A percentile compares a stretch with the other conserved stretches of the same genome.
Conservation (phyloP, 1,140 invertebrate genomes). For the Papilio dardanus region DNA sequence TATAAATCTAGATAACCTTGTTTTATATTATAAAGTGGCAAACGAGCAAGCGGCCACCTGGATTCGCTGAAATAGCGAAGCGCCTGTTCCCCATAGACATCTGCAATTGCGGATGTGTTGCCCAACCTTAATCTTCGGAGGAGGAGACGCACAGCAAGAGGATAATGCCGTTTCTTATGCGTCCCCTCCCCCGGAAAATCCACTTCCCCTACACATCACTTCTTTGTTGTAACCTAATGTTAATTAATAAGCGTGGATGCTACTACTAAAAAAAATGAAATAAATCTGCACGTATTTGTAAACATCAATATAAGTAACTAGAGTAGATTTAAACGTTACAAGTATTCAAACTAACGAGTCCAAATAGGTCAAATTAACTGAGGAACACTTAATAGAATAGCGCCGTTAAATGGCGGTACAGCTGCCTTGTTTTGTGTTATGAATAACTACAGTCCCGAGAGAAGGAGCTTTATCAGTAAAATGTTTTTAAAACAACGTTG, state of each 20-base stretch:
- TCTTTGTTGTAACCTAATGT: background rate
- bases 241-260: background rate
- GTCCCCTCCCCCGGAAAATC: too few species aligned
- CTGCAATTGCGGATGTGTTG: too few species aligned
- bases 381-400: constrained; percentile 19
- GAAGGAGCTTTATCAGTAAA: too few species aligned
- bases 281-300: background rate
- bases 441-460: background rate
- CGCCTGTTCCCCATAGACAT: too few species aligned
- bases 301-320: background rate
- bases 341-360: background rate
- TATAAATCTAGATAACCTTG: background rate
- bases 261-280: background rate
- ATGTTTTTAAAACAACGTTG: too few species aligned
- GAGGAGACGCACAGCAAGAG: too few species aligned
- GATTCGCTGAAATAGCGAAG: too few species aligned
- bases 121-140: too few species aligned
- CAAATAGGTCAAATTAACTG: background rate
- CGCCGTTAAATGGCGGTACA: constrained; percentile 8
- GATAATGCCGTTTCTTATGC: too few species aligned
- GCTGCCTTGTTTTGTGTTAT: background rate
- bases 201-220: too few species aligned
- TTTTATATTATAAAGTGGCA: background rate
- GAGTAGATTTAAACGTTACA: background rate
- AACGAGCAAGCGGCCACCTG: too few species aligned